Base-by-base conservation (phyloP, 2,113 vertebrate genomes). In the Cheirogaleus medius region DNA sequence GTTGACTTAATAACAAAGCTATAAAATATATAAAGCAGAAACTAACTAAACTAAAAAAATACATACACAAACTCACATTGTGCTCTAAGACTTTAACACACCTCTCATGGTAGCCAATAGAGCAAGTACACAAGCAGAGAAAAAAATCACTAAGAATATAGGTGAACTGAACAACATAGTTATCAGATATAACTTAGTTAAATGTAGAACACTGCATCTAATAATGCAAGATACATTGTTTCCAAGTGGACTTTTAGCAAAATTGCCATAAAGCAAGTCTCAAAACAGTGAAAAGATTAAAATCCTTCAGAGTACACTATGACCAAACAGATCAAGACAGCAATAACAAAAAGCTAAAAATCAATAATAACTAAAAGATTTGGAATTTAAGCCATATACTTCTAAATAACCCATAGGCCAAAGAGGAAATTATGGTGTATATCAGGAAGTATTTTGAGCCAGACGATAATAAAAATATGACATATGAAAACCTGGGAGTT, bases 1-100 rank as follows among this genome's bases (percentile, higher is more conserved):
- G 27, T 76, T 23, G 39, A 89, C 32, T 66, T 93, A 56, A 56
- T 95, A 95, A 68, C 56, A 95, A 66, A 71, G 34, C 78, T 56
- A 90, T n/a, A 96, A 97, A 92, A 96, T 34, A 91, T 56, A 73
- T 49, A 68, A 95, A 85, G 21, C 39, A 96, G 49, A 95, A 95
- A 90, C 27, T 91, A 95, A 90, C 27, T 94, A 95, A 90, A 80
- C 8, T 21, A 21, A 74, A 92, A 90, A 82, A 37, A 21, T 44
- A 63, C 0, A 10, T n/a, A 81, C 23, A 88, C 27, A 93, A n/a
- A 91, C 68, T 93, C 6, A 54, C 34, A 52, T 56, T 21, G 58
- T 71, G 7, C 27, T 78, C 0, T 86, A 77, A 93, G n/a, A 82
- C 39, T 92, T 91, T 37, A 92, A 42, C 60, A 95, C 6, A 76